A percentile compares a stretch with the other conserved stretches of the same genome.
Evolutionary conservation across 2,797 vertebrate genomes (phyloP).

Genomic region (Chloroceryle inda): DNA sequence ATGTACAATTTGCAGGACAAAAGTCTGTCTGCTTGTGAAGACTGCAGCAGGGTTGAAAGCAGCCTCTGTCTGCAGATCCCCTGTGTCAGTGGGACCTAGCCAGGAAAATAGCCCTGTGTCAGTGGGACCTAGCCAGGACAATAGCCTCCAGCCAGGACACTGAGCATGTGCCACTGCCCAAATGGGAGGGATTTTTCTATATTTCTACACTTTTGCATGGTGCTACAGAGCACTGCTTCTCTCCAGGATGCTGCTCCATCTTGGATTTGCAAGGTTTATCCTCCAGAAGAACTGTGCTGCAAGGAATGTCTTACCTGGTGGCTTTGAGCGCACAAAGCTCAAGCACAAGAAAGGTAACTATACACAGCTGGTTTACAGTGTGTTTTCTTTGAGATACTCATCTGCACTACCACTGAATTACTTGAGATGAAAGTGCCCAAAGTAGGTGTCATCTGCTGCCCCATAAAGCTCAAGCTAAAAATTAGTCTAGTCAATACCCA

Average conservation of each 20-base stretch:
- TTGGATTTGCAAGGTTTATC: not conserved
- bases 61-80: not conserved
- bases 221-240: not conserved
- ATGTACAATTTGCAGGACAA: not conserved
- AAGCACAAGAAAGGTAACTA: not conserved
- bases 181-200: rapidly evolving
- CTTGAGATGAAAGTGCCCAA: not conserved
- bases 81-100: not conserved
- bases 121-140: not conserved
- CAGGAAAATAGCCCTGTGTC: not conserved
- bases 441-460: not conserved
- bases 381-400: not conserved
- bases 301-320: not conserved
- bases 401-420: not conserved
- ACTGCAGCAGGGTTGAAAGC: not conserved
- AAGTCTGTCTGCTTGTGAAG: not conserved
- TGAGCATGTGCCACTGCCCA: not conserved
- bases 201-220: not conserved
- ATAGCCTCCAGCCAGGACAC: not conserved
- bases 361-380: rapidly evolving
- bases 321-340: not conserved
- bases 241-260: not conserved
- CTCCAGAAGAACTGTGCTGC: not conserved
- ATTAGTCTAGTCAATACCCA: not conserved
- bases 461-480: not conserved